These are phyloP conservation scores for Paramormyrops hopkinsi DNA, from an alignment of 2,797 vertebrate genomes.

Conservation along the genomic window DNA sequence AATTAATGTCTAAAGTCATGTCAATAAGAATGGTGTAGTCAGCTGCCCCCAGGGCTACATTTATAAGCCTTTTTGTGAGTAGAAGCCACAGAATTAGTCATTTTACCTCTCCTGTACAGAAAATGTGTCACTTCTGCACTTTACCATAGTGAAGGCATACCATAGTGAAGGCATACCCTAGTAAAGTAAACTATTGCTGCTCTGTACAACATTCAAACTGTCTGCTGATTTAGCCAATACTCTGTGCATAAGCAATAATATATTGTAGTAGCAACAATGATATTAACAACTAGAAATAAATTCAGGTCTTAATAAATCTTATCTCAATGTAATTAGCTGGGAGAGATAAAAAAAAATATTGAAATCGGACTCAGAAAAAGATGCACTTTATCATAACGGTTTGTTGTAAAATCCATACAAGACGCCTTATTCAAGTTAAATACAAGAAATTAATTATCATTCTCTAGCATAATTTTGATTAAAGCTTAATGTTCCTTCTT, in stretches of 20 bases:
- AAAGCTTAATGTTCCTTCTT: not conserved
- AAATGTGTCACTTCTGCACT: not conserved
- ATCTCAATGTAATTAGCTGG: conserved; percentile 11
- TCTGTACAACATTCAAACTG: not conserved
- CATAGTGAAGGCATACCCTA: not conserved
- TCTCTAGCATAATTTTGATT: conserved; percentile 9
- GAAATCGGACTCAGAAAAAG: conserved; percentile 7
- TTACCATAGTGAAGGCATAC: not conserved
- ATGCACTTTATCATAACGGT: not conserved
- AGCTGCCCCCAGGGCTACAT: not conserved
- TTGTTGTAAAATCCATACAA: conserved; percentile 6
- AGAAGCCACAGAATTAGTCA: not conserved
- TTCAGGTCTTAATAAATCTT: not conserved
- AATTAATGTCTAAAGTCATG: not conserved
- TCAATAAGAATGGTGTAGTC: not conserved
- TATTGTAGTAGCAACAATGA: not conserved
- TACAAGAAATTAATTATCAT: conserved; percentile 2
- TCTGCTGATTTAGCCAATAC: not conserved
- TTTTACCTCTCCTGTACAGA: not conserved
- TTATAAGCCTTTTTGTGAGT: not conserved
- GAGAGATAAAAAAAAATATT: not conserved
- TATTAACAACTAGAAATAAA: not conserved
- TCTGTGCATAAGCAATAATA: not conserved
- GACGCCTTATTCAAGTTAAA: not conserved
- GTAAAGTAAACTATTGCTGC: not conserved